Evolutionary conservation across 2,888 invertebrate genomes (phyloP).

Genomic region (Drosophila prostipennis): DNA sequence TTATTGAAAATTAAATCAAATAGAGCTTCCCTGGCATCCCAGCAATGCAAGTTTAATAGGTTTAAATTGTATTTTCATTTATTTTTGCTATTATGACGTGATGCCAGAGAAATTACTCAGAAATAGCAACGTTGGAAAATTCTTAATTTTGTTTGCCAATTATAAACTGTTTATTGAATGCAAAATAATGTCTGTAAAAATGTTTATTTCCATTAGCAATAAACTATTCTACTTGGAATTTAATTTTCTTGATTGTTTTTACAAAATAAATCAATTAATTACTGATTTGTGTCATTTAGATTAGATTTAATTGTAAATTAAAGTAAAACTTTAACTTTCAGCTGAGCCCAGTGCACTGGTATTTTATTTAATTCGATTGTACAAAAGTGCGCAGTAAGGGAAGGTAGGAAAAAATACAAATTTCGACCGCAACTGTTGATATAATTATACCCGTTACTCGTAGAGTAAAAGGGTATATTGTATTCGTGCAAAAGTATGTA

Average conservation of each 20-base stretch:
- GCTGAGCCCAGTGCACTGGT: background rate
- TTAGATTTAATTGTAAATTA: background rate
- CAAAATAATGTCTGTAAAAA: background rate
- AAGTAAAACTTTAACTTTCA: background rate
- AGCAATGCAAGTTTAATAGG: too few species aligned
- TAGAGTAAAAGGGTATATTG: too few species aligned
- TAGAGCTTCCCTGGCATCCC: too few species aligned
- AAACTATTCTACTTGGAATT: too few species aligned
- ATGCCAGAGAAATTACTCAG: too few species aligned
- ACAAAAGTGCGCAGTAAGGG: background rate
- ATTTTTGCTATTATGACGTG: too few species aligned
- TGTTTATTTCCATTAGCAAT: too few species aligned
- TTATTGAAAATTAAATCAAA: too few species aligned
- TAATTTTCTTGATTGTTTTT: background rate
- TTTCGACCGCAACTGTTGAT: slow-evolving; percentile 13
- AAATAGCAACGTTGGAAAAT: too few species aligned
- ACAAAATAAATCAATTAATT: background rate
- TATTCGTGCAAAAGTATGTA: too few species aligned
- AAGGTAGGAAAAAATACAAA: background rate
- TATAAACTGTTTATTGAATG: background rate
- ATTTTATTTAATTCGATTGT: background rate
- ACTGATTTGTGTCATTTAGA: background rate
- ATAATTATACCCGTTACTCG: background rate
- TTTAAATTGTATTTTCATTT: too few species aligned
- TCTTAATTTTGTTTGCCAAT: too few species aligned